phyloP scores from a whole-genome alignment of 2,888 invertebrate genomes.

The Sesamia inferens region DNA sequence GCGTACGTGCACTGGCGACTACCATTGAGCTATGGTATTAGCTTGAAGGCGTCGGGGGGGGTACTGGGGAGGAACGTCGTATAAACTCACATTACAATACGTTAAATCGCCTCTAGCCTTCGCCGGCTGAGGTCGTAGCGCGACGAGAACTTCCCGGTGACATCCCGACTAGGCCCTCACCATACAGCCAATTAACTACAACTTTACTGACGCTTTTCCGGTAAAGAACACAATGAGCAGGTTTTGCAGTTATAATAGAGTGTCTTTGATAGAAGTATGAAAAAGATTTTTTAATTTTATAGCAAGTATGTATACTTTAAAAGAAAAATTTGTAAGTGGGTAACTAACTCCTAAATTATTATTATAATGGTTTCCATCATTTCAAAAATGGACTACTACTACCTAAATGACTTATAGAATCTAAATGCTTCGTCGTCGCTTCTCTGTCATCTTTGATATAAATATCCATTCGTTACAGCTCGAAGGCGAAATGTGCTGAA shows the following conservation, averaged over 20 bases:
- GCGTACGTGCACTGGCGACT: slow-evolving; percentile 69
- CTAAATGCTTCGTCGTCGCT: slow-evolving; percentile 54
- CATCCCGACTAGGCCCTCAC: slow-evolving; percentile 74
- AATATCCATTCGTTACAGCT: slow-evolving; percentile 76
- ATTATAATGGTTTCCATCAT: slow-evolving; percentile 9
- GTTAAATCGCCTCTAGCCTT: slow-evolving; percentile 83
- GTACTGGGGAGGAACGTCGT: slow-evolving; percentile 71
- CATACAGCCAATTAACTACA: slow-evolving; percentile 81
- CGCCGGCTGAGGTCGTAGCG: slow-evolving; percentile 76
- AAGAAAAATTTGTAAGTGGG: slow-evolving; percentile 10
- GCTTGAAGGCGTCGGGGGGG: slow-evolving; percentile 68
- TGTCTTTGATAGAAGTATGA: slow-evolving; percentile 64
- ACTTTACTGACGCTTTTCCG: slow-evolving; percentile 81
- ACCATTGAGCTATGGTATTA: slow-evolving; percentile 71
- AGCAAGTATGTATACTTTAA: slow-evolving; percentile 1
- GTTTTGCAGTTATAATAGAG: slow-evolving; percentile 64
- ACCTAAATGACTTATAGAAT: slow-evolving; percentile 58
- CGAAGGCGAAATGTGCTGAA: slow-evolving; percentile 76
- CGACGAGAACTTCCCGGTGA: slow-evolving; percentile 71
- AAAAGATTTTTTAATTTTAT: slow-evolving; percentile 55
- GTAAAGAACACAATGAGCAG: slow-evolving; percentile 72
- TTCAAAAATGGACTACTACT: slow-evolving; percentile 19
- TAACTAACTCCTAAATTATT: neutral
- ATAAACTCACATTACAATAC: slow-evolving; percentile 82
- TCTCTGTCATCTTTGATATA: slow-evolving; percentile 71